Percentiles rank a stretch among this genome's conserved stretches.
Conservation (phyloP, 2,888 invertebrate species). For the Orthosia gracilis region DNA sequence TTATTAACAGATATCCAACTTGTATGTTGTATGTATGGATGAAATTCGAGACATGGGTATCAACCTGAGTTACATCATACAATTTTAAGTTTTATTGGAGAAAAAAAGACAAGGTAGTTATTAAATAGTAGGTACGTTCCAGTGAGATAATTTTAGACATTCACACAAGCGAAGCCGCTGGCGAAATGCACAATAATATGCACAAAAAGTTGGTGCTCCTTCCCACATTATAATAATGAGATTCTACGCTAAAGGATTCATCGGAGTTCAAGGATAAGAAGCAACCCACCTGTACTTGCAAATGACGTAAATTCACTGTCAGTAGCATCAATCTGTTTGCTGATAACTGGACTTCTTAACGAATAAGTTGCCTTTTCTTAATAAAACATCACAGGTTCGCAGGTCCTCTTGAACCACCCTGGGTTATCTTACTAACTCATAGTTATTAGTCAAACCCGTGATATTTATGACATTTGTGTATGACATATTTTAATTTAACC, state of each 20-base stretch:
- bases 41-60: neutral
- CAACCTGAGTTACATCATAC: neutral
- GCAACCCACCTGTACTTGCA: neutral
- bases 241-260: neutral
- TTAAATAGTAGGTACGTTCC: neutral
- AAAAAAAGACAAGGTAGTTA: neutral
- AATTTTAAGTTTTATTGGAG: no score
- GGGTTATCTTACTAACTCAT: no score
- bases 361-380: neutral
- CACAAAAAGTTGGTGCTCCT: neutral
- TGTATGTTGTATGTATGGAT: no score
- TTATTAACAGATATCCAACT: no score
- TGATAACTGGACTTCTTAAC: neutral
- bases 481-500: no score
- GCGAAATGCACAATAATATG: neutral
- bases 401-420: no score
- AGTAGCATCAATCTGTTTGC: slow-evolving; percentile 1
- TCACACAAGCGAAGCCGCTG: neutral
- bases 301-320: slow-evolving; percentile 22
- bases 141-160: neutral
- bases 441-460: no score
- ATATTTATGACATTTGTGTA: no score
- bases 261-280: slow-evolving; percentile 2
- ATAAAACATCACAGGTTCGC: no score
- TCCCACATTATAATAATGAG: neutral